Base-by-base conservation (phyloP, 2,113 vertebrate species). In the Setophaga petechia region DNA sequence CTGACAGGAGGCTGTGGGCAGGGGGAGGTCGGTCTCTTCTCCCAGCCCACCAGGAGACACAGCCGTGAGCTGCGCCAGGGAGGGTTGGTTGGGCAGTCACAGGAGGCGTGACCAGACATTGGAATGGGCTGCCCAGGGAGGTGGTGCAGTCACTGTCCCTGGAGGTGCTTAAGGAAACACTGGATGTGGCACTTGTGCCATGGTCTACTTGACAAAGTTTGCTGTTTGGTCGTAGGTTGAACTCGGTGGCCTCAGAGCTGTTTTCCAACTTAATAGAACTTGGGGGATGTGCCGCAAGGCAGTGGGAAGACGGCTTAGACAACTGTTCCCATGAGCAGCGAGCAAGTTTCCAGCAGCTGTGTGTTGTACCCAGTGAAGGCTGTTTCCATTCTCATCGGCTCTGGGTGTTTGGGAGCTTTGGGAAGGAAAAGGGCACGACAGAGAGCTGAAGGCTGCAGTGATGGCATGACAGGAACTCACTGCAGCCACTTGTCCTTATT, bases 401-500 rank as follows among this genome's bases (percentile, higher is more conserved):
- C 19, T 37, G 72, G 49, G 22, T 37, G 22, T 49, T 43, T 11
- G 47, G 49, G 55, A 63, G 31, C 57, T 69, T 49, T 55, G 33
- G 72, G 51, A 63, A 71, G 31, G 54, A 12, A 35, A 43, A 47
- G 31, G 30, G 6, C 25, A 11, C 2, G 3, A 1, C 15, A 9
- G 37, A 18, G 75, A 75, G 68, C 47, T 20, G 75, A 20, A 7
- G 35, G 71, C 30, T 35, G 69, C 39, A 18, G 54, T 7, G 69
- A 12, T 2, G 37, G 81, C 46, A 15, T 2, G 16, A 7, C 72
- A 5, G 39, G 9, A 30, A 3, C 25, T 7, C 52, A 2, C n/a
- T 27, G 33, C 33, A 6, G 65, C 14, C 1, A 1, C 22, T 11
- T 31, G 0, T 4, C 19, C 22, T 33, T 5, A 1, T 3, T 28